Evolutionary conservation across 1,140 invertebrate genomes (phyloP).

Genomic region (Drosophila albomicans): DNA sequence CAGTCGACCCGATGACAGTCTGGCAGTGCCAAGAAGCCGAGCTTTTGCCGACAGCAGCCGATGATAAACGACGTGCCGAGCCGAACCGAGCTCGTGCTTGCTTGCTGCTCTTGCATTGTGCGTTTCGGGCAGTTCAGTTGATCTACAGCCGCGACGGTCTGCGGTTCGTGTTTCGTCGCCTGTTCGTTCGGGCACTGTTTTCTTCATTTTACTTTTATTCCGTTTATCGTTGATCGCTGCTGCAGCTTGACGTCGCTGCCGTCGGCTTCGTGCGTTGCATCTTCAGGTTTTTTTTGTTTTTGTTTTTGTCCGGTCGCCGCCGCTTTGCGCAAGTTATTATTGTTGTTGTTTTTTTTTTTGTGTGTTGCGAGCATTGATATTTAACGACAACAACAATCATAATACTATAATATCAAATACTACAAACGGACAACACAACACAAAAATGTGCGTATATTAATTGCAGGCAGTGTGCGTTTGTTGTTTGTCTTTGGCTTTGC

Average conservation of each 20-base stretch:
- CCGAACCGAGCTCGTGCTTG: not conserved
- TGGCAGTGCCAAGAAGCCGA: conserved; percentile 19
- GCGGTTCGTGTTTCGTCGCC: conserved; percentile 40
- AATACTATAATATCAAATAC: conserved; percentile 26
- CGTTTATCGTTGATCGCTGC: conserved; percentile 4
- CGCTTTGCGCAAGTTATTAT: conserved; percentile 61
- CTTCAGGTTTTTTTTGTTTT: conserved; percentile 28
- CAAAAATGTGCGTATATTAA: conserved; percentile 62
- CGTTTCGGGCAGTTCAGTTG: conserved; percentile 50
- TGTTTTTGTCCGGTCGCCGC: conserved; percentile 29
- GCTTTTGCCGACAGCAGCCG: not conserved
- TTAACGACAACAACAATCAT: conserved; percentile 16
- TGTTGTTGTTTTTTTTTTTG: conserved; percentile 3
- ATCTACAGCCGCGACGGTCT: conserved; percentile 60
- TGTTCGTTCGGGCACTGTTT: conserved; percentile 21
- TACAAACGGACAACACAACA: not conserved
- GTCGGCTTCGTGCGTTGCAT: conserved; percentile 40
- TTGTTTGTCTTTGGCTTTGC: conserved; percentile 17
- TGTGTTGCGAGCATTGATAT: conserved; percentile 13
- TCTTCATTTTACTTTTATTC: not conserved
- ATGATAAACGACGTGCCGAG: not conserved
- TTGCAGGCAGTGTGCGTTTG: conserved; percentile 33
- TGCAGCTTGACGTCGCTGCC: conserved; percentile 12
- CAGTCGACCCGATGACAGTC: conserved; percentile 10
- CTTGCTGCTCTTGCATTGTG: conserved; percentile 10